Conservation (phyloP, 2,888 invertebrate species). For the Athalia rosae region DNA sequence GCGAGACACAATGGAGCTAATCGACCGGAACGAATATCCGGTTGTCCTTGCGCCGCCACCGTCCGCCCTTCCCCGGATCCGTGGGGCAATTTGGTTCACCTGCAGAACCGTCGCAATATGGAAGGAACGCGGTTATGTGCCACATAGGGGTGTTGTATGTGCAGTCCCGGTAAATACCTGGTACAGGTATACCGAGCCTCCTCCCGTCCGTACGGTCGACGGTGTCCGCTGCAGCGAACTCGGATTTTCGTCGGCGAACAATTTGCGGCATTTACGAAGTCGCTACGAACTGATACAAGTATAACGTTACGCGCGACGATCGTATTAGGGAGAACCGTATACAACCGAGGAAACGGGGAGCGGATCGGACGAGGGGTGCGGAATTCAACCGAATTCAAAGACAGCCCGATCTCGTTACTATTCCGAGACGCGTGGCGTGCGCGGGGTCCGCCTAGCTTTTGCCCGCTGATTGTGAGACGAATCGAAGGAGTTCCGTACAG, state of each 20-base stretch:
- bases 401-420: constrained; percentile 21
- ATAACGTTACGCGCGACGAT: not conserved
- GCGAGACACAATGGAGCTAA: constrained; percentile 37
- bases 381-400: constrained; percentile 23
- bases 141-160: not conserved
- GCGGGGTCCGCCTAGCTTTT: not conserved
- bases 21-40: constrained; percentile 41
- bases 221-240: not conserved
- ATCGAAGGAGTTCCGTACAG: no score
- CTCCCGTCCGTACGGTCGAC: not conserved
- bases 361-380: constrained; percentile 19
- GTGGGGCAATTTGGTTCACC: constrained; percentile 28
- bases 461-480: no score
- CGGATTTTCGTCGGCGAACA: constrained; percentile 17
- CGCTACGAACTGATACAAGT: not conserved
- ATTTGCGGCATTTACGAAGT: constrained; percentile 32
- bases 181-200: not conserved
- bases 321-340: constrained; percentile 3
- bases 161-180: not conserved
- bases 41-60: constrained; percentile 21
- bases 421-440: constrained; percentile 7
- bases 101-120: constrained; percentile 4
- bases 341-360: constrained; percentile 3
- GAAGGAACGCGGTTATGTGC: not conserved
- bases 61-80: constrained; percentile 17